Evolutionary conservation across 1,140 invertebrate species (phyloP).

Genomic region (Caenorhabditis briggsae): DNA sequence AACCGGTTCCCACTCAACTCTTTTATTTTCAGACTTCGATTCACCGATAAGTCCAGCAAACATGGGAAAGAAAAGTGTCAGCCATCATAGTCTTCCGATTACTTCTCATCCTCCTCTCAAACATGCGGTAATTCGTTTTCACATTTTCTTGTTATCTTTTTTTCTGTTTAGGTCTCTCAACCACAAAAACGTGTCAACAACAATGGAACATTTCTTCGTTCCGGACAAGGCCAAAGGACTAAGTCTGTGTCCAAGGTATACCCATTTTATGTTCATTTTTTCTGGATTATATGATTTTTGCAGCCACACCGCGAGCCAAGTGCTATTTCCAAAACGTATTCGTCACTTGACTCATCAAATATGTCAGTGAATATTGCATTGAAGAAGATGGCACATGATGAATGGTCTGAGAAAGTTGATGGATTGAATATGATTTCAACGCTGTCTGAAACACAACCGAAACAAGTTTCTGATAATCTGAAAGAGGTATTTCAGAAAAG

Average conservation of each 20-base stretch:
- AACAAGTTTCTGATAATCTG: constrained; percentile 51
- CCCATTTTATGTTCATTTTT: neutral
- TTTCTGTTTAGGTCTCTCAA: neutral
- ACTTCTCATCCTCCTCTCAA: constrained; percentile 55
- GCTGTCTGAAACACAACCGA: constrained; percentile 59
- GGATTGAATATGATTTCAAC: constrained; percentile 64
- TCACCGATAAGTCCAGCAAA: neutral
- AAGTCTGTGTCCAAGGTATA: constrained; percentile 24
- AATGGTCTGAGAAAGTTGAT: constrained; percentile 63
- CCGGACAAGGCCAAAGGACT: constrained; percentile 30
- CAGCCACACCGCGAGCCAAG: constrained; percentile 29
- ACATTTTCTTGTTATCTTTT: neutral
- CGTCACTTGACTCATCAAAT: constrained; percentile 22
- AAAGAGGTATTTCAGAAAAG: constrained; percentile 53
- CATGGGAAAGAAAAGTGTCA: constrained; percentile 59
- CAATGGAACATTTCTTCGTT: neutral
- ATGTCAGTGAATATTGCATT: constrained; percentile 41
- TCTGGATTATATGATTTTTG: neutral
- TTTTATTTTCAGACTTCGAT: neutral
- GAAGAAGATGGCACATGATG: constrained; percentile 53
- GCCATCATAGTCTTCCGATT: constrained; percentile 61
- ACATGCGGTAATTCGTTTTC: neutral
- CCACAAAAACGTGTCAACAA: constrained; percentile 35
- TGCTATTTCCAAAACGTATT: constrained; percentile 30
- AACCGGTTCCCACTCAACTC: no score